Evolutionary conservation across 2,113 vertebrate species (phyloP), one percentile per base, ranked within the genome.

Genomic region (Platichthys flesus): DNA sequence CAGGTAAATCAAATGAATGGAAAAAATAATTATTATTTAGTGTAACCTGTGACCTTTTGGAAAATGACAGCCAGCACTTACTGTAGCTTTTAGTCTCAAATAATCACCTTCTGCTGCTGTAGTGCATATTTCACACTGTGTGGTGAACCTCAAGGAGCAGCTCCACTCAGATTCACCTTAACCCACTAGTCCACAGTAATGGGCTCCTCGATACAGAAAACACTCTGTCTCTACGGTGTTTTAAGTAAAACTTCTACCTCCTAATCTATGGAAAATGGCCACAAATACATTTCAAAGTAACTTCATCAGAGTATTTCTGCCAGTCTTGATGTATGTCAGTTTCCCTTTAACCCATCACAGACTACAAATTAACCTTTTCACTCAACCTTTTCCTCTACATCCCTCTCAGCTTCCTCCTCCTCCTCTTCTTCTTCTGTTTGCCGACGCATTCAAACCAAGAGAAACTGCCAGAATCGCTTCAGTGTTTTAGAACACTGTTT

Each of bases 361-460:
- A 77, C 68, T 57, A 77, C 52, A 61, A 67, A 57, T 26, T 73
- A 67, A 81, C 86, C 70, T 83, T 74, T 86, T 85, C 55, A 71
- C 74, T 83, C 64, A 20, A 31, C 84, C 66, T 47, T 47, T 16
- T 47, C 45, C 45, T 47, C 51, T 74, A 5, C 56, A 59, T 20
- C 15, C 24, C 61, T 54, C 74, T 67, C 4, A 0, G 69, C 71
- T 74, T 78, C 74, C 67, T 81, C 67, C 62, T 60, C 59, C 51
- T 75, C 73, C 3, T 37, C 31, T 31, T 31, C 35, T 31, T 31
- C 35, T 63, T 72, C 75, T 49, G 71, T 77, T 81, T 83, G 68
- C 68, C 35, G 70, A 13, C 71, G 70, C 56, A 74, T 80, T 76
- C 40, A 83, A 61, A 81, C 21, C 42, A 24, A 40, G 67, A 82